phyloP scores from a whole-genome alignment of 2,888 invertebrate genomes.

The Apantesis nais region DNA sequence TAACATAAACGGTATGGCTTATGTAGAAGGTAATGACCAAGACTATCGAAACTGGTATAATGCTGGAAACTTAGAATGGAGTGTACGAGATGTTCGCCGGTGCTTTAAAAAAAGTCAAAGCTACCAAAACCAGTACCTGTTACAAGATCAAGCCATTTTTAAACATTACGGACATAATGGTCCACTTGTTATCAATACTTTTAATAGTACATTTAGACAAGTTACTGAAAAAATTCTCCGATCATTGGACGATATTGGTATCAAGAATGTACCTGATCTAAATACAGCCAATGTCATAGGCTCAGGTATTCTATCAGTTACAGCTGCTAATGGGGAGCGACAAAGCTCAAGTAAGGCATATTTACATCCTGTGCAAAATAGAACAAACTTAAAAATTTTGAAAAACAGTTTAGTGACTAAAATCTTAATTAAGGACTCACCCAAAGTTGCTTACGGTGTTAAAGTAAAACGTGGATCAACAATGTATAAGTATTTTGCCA shows the following conservation, averaged over 20 bases:
- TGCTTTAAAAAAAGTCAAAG: no score
- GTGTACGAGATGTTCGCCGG: constrained; percentile 76
- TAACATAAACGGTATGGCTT: constrained; percentile 85
- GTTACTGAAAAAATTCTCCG: constrained; percentile 58
- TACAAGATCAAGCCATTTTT: constrained; percentile 46
- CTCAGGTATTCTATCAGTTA: constrained; percentile 74
- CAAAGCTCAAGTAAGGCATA: no score
- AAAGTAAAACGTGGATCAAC: constrained; percentile 12
- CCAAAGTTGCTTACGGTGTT: no score
- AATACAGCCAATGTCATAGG: constrained; percentile 75
- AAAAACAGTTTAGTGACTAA: constrained; percentile 54
- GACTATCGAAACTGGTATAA: no score
- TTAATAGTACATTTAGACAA: constrained; percentile 69
- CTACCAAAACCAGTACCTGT: constrained; percentile 45
- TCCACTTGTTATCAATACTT: constrained; percentile 73
- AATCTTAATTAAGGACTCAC: constrained; percentile 16
- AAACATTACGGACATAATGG: constrained; percentile 72
- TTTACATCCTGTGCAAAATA: no score
- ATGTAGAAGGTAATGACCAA: constrained; percentile 84
- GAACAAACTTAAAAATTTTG: constrained; percentile 50
- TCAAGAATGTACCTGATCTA: no score
- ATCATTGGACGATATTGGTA: constrained; percentile 76
- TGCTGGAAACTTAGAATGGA: constrained; percentile 77
- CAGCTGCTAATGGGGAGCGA: no score
- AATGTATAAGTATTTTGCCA: constrained; percentile 45